These are phyloP conservation scores for Luscinia megarhynchos DNA, from an alignment of 2,797 vertebrate genomes.

Conservation along the genomic window DNA sequence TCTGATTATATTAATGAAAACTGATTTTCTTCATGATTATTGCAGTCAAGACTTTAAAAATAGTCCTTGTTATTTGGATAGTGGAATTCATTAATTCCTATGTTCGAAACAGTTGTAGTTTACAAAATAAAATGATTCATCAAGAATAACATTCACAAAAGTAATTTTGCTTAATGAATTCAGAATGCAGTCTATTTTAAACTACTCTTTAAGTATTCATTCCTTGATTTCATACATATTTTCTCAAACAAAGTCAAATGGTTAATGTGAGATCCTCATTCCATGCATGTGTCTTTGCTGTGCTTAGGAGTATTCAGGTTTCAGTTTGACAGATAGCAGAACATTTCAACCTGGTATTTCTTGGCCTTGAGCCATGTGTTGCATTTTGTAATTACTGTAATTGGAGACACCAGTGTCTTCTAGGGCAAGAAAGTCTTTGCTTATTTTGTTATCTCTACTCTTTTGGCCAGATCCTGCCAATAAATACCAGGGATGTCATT, in stretches of 20 bases:
- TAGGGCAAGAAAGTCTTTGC: not conserved
- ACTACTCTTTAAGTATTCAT: not conserved
- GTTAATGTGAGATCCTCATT: not conserved
- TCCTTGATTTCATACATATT: not conserved
- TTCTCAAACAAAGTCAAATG: not conserved
- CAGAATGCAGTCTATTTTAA: not conserved
- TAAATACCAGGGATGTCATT: not conserved
- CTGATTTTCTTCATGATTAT: not conserved
- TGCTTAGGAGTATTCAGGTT: not conserved
- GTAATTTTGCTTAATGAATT: not conserved
- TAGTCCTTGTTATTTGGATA: not conserved
- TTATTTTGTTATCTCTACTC: not conserved
- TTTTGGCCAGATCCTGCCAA: not conserved
- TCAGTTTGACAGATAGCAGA: not conserved
- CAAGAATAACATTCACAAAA: not conserved
- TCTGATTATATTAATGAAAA: not conserved
- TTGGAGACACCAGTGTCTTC: not conserved
- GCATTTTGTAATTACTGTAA: not conserved
- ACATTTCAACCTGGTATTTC: conserved; percentile 7
- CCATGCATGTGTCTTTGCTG: not conserved
- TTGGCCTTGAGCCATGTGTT: not conserved
- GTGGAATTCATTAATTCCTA: not conserved
- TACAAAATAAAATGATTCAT: not conserved
- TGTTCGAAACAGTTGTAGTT: not conserved
- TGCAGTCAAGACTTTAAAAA: not conserved